phyloP scores from a whole-genome alignment of 2,113 vertebrate genomes.

The Vidua macroura region DNA sequence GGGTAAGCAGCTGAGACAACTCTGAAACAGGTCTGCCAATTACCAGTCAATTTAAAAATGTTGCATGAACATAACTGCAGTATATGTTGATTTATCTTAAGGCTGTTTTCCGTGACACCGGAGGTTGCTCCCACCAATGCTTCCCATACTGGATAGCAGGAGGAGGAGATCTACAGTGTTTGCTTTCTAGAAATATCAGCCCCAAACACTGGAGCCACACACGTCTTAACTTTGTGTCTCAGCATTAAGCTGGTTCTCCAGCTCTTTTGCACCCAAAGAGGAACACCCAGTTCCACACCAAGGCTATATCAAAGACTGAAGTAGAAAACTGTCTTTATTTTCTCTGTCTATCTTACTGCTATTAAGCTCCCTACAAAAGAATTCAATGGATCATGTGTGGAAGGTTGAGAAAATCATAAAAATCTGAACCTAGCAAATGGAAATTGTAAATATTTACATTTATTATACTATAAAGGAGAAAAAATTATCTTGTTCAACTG shows the following conservation, averaged over 20 bases:
- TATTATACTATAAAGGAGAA: not conserved
- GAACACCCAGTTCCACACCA: not conserved
- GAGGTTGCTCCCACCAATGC: not conserved
- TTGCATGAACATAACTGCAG: not conserved
- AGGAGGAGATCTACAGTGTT: not conserved
- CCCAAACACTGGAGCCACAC: not conserved
- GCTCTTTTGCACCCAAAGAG: not conserved
- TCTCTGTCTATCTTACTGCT: not conserved
- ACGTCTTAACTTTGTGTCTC: not conserved
- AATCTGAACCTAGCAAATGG: not conserved
- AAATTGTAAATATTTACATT: not conserved
- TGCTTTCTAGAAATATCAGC: not conserved
- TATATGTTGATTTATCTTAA: not conserved
- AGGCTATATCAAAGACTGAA: not conserved
- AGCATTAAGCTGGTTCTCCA: not conserved
- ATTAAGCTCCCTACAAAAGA: not conserved
- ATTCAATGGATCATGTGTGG: not conserved
- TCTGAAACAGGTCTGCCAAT: not conserved
- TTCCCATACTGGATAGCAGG: not conserved
- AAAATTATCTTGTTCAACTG: not conserved
- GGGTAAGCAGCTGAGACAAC: not conserved
- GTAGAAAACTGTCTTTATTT: not conserved
- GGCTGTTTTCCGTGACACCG: not conserved
- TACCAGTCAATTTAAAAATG: not conserved
- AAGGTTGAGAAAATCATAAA: not conserved